Percentiles rank a stretch among this genome's conserved stretches.
Evolutionary conservation across 2,113 vertebrate species (phyloP).

Genomic region (Odocoileus virginianus): DNA sequence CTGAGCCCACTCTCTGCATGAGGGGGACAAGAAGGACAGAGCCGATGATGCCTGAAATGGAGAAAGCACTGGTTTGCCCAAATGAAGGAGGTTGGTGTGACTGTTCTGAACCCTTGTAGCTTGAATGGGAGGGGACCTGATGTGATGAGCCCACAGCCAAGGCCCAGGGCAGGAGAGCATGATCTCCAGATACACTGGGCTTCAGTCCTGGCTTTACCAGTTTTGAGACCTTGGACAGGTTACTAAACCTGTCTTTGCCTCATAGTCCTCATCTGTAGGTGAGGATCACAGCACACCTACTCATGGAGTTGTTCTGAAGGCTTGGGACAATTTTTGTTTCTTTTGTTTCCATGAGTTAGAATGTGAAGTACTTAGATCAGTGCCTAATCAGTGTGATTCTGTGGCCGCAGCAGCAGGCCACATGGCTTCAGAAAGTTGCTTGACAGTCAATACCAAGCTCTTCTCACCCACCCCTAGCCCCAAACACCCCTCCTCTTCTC

Average conservation of each 20-base stretch:
- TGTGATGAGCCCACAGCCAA: not conserved
- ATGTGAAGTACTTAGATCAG: too few relatives aligned
- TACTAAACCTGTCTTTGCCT: not conserved
- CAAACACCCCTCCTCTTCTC: not conserved
- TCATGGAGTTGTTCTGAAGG: not conserved
- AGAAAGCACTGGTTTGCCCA: not conserved
- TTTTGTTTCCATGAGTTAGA: not conserved
- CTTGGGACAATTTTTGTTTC: not conserved
- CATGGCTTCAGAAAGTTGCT: not conserved
- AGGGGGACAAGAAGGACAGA: not conserved
- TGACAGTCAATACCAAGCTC: not conserved
- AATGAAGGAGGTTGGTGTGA: not conserved
- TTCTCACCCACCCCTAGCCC: too few relatives aligned
- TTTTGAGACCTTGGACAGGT: not conserved
- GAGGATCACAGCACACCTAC: not conserved
- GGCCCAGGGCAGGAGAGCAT: not conserved
- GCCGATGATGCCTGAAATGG: not conserved
- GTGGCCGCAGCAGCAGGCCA: not conserved
- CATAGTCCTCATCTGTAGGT: not conserved
- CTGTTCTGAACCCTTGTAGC: not conserved
- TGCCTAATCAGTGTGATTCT: not conserved
- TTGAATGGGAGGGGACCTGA: not conserved
- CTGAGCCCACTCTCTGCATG: not conserved
- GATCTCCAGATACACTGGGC: not conserved
- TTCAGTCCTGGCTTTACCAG: not conserved